Percentiles rank a stretch among this genome's conserved stretches.
phyloP scores from a whole-genome alignment of 2,797 vertebrate genomes.

The Betta splendens region DNA sequence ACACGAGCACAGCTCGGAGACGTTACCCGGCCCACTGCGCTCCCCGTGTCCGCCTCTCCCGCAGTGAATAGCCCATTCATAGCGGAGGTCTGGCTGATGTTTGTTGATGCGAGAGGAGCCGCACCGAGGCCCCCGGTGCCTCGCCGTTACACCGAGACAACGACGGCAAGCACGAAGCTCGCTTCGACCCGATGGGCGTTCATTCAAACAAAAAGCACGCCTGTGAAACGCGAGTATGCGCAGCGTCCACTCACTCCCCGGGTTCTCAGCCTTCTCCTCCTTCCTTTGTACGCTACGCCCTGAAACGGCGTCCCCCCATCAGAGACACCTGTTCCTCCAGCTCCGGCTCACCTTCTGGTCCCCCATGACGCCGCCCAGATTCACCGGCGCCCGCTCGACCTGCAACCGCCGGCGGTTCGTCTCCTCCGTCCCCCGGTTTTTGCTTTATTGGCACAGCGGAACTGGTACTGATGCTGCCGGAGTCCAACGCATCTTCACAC shows the following conservation, averaged over 20 bases:
- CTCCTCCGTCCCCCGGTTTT: conserved; percentile 33
- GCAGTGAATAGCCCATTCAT: conserved; percentile 47
- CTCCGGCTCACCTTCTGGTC: conserved; percentile 82
- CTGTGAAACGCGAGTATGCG: conserved; percentile 5
- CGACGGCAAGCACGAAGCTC: not conserved
- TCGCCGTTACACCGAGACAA: not conserved
- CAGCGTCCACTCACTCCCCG: conserved; percentile 42
- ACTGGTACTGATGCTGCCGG: conserved; percentile 83
- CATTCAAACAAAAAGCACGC: not conserved
- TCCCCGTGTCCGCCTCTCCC: not conserved
- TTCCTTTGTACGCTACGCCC: conserved; percentile 79
- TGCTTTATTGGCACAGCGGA: conserved; percentile 44
- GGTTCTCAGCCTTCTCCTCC: conserved; percentile 37
- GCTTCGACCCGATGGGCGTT: not conserved
- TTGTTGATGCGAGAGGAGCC: conserved; percentile 54
- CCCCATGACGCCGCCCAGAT: conserved; percentile 71
- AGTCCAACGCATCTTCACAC: conserved; percentile 77
- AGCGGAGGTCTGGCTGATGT: conserved; percentile 34
- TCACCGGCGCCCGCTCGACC: conserved; percentile 46
- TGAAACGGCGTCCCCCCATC: conserved; percentile 50
- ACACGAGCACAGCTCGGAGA: conserved; percentile 3
- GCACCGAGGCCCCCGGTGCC: conserved; percentile 43
- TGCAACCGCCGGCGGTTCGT: conserved; percentile 33
- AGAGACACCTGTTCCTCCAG: conserved; percentile 64
- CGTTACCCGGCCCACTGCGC: not conserved